phyloP scores from a whole-genome alignment of 2,797 vertebrate species.

The Melanotaenia trifasciata region DNA sequence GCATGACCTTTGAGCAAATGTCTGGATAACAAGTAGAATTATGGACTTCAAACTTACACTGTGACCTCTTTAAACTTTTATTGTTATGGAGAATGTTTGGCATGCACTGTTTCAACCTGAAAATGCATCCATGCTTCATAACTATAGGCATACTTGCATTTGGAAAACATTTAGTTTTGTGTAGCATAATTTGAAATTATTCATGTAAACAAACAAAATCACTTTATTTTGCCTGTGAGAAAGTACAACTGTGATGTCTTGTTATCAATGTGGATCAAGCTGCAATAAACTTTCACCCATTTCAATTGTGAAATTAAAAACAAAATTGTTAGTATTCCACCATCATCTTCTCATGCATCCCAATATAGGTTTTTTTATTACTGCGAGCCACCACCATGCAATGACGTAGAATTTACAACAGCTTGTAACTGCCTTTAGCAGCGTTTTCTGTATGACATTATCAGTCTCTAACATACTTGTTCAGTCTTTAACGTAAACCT shows the following conservation, averaged over 20 bases:
- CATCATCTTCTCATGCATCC: not conserved
- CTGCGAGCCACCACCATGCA: not conserved
- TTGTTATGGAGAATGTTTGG: constrained; percentile 18
- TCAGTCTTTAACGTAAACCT: too few species aligned
- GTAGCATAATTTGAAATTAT: not conserved
- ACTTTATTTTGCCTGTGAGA: not conserved
- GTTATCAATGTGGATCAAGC: not conserved
- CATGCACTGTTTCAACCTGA: not conserved
- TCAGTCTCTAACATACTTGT: not conserved
- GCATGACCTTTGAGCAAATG: constrained; percentile 51
- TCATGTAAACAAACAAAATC: not conserved
- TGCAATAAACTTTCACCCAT: not conserved
- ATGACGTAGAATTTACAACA: not conserved
- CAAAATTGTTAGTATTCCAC: not conserved
- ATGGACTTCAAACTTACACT: constrained; percentile 48
- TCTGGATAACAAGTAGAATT: constrained; percentile 54
- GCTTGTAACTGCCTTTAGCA: not conserved
- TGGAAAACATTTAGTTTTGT: not conserved
- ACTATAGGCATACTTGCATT: not conserved
- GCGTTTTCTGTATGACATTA: not conserved
- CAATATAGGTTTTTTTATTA: not conserved
- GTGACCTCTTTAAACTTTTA: constrained; percentile 47
- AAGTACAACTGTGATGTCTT: not conserved
- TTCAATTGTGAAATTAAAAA: not conserved
- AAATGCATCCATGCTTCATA: not conserved